A percentile compares a stretch with the other conserved stretches of the same genome.
These are phyloP conservation scores for Chironomus tepperi DNA, from an alignment of 1,140 invertebrate species.

Conservation along the genomic window DNA sequence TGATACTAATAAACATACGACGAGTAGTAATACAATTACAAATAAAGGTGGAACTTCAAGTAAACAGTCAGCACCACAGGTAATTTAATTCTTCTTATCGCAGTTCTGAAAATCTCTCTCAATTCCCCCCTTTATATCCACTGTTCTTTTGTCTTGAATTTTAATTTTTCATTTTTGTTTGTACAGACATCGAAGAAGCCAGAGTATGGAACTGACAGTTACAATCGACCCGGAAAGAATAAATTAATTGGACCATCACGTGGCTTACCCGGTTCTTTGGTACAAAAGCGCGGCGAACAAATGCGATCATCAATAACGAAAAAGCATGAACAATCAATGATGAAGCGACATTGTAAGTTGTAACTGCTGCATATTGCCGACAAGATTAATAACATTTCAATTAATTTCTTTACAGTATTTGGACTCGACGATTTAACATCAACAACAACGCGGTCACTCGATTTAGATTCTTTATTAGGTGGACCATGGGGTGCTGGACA, in stretches of 20 bases:
- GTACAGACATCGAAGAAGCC: conserved; percentile 7
- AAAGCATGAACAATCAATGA: conserved; percentile 26
- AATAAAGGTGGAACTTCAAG: conserved; percentile 8
- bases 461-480: conserved; percentile 73
- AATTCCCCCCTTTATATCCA: neutral
- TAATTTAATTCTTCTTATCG: conserved; percentile 4
- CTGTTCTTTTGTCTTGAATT: neutral
- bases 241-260: conserved; percentile 26
- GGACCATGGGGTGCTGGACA: conserved; percentile 37
- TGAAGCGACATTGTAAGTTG: conserved; percentile 27
- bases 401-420: conserved; percentile 46
- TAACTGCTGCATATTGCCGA: no score
- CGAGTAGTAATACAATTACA: conserved; percentile 7
- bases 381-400: no score
- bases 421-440: conserved; percentile 70
- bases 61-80: conserved; percentile 16
- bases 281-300: conserved; percentile 24
- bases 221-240: conserved; percentile 25
- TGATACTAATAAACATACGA: conserved; percentile 15
- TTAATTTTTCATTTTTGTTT: neutral
- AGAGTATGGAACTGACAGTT: conserved; percentile 28
- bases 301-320: conserved; percentile 23
- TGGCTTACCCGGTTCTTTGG: conserved; percentile 25
- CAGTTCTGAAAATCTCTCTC: neutral
- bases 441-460: conserved; percentile 61